Base-by-base conservation (phyloP, 1,140 invertebrate genomes). In the Drosophila erecta region DNA sequence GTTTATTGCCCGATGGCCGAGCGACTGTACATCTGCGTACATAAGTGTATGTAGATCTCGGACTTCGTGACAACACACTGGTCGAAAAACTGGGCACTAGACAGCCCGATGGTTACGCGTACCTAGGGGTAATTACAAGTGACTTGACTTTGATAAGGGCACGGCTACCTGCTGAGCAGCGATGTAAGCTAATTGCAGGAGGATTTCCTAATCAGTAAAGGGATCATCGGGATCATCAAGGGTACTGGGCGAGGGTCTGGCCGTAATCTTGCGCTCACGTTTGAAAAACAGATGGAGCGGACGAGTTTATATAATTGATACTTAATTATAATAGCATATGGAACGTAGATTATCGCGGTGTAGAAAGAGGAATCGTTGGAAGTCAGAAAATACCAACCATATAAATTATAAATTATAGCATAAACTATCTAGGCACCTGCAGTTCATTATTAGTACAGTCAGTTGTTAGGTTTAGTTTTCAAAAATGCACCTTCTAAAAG, bases 141-240 rank as follows among this genome's bases (percentile, higher is more conserved):
- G 35, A 27, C 8, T 41, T 57, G 64, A 70, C 43, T 70, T 67
- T 67, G 44, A 12, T 37, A 65, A 53, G 60, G 59, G 61, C 20
- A 30, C 20, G 27, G 10, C 4, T 70, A 70, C 66, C 66, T 70
- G 66, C 43, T 56, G 33, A 0, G 27, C 44, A 10, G 3, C 27
- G 58, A 43, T 66, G 10, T 33, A 8, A 35, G 27, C 27, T 22
- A 37, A 69, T 70, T 70, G n/a, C 38, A 6, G 14, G 22, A 1
- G 47, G 10, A 40, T 38, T 5, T 1, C 14, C n/a, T 47, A 40
- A 56, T 67, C 47, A 53, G 41, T 20, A 3, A 10, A 17, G n/a
- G 27, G 27, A 5, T 50, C 24, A 20, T 24, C 24, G 14, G 44
- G 24, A 43, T 67, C 46, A 44, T 1, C 8, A 2, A 12, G 58